Conservation (phyloP, 2,113 vertebrate species). For the Lamprologus tigripictilis region DNA sequence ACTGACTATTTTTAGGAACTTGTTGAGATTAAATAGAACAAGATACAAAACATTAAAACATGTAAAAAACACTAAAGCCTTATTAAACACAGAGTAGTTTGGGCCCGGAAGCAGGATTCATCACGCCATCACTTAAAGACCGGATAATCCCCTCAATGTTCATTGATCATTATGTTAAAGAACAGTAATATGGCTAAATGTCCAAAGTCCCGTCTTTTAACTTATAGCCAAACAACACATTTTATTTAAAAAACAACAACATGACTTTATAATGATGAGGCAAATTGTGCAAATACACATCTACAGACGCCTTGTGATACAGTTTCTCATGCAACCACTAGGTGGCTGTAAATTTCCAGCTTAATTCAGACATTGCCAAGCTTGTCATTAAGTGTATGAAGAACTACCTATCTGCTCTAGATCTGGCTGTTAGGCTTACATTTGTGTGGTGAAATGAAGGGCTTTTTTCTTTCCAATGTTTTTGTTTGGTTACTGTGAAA, state of each 20-base stretch:
- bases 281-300: not conserved
- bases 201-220: not conserved
- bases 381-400: not conserved
- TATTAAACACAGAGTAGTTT: not conserved
- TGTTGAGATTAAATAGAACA: not conserved
- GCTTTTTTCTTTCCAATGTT: not conserved
- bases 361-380: conserved; percentile 8
- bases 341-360: conserved; percentile 2
- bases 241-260: not conserved
- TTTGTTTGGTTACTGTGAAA: conserved; percentile 17
- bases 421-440: not conserved
- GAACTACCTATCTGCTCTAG: not conserved
- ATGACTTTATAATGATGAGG: not conserved
- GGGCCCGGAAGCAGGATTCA: not conserved
- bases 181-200: not conserved
- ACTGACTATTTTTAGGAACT: not conserved
- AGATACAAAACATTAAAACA: not conserved
- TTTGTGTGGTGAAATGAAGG: conserved; percentile 7
- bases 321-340: not conserved
- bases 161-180: not conserved
- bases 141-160: not conserved
- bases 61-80: not conserved
- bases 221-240: not conserved
- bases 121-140: not conserved
- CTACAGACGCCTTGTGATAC: not conserved